These are phyloP conservation scores for Chiridota heheva DNA, from an alignment of 35 echinoderm and acorn worm species.

Conservation along the genomic window DNA sequence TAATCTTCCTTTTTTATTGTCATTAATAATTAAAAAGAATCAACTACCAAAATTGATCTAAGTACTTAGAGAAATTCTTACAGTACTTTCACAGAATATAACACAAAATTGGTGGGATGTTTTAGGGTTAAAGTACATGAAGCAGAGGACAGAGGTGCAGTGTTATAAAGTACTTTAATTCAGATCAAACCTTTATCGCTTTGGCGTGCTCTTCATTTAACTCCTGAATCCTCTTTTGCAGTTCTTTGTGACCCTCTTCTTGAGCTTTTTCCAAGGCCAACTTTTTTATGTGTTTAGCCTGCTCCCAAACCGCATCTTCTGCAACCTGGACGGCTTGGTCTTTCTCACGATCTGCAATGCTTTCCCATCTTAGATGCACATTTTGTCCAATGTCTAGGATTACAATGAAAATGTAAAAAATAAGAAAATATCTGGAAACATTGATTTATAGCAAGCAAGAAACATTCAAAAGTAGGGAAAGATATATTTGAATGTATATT, in stretches of 20 bases:
- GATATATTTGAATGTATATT: no score
- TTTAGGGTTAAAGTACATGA: not conserved
- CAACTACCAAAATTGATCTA: no score
- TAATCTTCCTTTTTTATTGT: not conserved
- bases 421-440: not conserved
- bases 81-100: no score
- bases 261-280: slow-evolving; percentile 70
- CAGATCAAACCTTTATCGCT: slow-evolving; percentile 59
- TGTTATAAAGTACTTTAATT: not conserved
- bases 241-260: slow-evolving; percentile 36
- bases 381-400: slow-evolving; percentile 75
- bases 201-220: slow-evolving; percentile 63
- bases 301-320: slow-evolving; percentile 77
- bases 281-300: slow-evolving; percentile 77
- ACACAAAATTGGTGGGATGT: no score
- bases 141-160: not conserved
- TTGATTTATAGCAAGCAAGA: no score
- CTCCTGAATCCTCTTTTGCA: slow-evolving; percentile 59
- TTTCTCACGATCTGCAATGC: slow-evolving; percentile 52
- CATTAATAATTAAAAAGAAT: not conserved
- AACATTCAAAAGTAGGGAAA: no score
- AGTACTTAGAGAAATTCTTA: no score
- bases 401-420: not conserved
- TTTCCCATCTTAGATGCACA: slow-evolving; percentile 73
- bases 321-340: slow-evolving; percentile 58